These are phyloP conservation scores for Sebastes kiyomatsui DNA, from an alignment of 2,797 vertebrate species.

Conservation along the genomic window DNA sequence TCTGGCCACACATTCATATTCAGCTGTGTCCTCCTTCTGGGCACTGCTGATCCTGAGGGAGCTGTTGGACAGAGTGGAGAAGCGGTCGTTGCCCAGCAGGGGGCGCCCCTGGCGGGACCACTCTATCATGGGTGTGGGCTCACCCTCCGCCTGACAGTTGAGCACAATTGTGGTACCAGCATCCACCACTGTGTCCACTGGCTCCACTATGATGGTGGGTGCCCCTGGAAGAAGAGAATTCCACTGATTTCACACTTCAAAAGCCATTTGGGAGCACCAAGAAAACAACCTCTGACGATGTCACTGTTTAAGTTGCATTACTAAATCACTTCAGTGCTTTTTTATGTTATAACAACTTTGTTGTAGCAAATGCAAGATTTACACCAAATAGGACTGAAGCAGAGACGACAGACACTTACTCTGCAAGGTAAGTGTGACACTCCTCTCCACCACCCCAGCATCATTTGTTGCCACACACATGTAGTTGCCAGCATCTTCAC, in stretches of 20 bases:
- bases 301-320: not conserved
- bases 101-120: slow-evolving; percentile 89
- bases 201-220: slow-evolving; percentile 87
- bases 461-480: slow-evolving; percentile 94
- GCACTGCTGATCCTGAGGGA: slow-evolving; percentile 86
- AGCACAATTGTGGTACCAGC: slow-evolving; percentile 87
- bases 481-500: slow-evolving; percentile 94
- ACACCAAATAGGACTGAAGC: not conserved
- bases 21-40: slow-evolving; percentile 90
- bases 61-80: slow-evolving; percentile 84
- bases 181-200: slow-evolving; percentile 83
- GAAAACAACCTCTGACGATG: not conserved
- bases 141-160: slow-evolving; percentile 90
- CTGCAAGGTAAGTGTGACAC: slow-evolving; percentile 89
- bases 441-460: slow-evolving; percentile 90
- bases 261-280: not conserved
- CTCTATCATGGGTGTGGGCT: slow-evolving; percentile 85
- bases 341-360: not conserved
- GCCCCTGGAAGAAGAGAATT: slow-evolving; percentile 79
- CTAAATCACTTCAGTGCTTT: not conserved
- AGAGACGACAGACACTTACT: slow-evolving; percentile 81
- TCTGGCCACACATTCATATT: slow-evolving; percentile 94
- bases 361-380: not conserved
- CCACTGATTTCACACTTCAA: not conserved
- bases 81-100: slow-evolving; percentile 76